Percentiles rank a stretch among this genome's conserved stretches.
Evolutionary conservation across 1,140 invertebrate species (phyloP).

Genomic region (Pygmarrhopalites habei): DNA sequence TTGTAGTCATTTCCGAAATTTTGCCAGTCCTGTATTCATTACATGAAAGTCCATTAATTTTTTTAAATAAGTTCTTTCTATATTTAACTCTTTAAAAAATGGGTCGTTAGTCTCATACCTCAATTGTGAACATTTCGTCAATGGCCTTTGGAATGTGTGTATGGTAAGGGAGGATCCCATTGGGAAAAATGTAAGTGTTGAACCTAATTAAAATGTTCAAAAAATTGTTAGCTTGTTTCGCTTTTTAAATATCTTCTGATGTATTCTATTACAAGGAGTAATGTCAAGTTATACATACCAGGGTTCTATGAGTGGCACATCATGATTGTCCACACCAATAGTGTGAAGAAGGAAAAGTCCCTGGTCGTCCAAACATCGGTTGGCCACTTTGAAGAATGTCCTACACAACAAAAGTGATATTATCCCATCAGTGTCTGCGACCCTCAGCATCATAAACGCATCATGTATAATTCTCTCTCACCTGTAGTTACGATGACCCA

Average conservation of each 20-base stretch:
- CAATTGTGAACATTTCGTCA: constrained; percentile 27
- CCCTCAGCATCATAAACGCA: too few relatives aligned
- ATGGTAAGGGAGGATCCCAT: constrained; percentile 21
- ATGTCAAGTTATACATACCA: too few relatives aligned
- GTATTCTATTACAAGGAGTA: too few relatives aligned
- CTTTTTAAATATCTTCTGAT: neutral
- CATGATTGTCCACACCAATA: constrained; percentile 7
- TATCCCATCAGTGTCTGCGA: too few relatives aligned
- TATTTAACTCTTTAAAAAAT: too few relatives aligned
- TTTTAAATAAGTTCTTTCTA: too few relatives aligned
- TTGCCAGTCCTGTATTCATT: too few relatives aligned
- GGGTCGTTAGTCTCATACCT: too few relatives aligned
- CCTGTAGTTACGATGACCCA: constrained; percentile 23
- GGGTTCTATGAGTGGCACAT: constrained; percentile 15
- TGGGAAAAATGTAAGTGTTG: constrained; percentile 29
- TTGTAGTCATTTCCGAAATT: constrained; percentile 16
- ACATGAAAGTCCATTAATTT: too few relatives aligned
- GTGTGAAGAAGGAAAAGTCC: constrained; percentile 26
- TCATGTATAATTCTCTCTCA: too few relatives aligned
- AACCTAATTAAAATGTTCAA: constrained; percentile 32
- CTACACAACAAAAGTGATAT: neutral
- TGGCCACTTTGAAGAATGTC: constrained; percentile 19
- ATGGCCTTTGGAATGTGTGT: constrained; percentile 7
- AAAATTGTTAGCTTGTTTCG: constrained; percentile 3
- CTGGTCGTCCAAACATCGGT: constrained; percentile 23